A percentile compares a stretch with the other conserved stretches of the same genome.
Conservation (phyloP, 2,888 invertebrate species). For the Scaptomyza caliginosa region DNA sequence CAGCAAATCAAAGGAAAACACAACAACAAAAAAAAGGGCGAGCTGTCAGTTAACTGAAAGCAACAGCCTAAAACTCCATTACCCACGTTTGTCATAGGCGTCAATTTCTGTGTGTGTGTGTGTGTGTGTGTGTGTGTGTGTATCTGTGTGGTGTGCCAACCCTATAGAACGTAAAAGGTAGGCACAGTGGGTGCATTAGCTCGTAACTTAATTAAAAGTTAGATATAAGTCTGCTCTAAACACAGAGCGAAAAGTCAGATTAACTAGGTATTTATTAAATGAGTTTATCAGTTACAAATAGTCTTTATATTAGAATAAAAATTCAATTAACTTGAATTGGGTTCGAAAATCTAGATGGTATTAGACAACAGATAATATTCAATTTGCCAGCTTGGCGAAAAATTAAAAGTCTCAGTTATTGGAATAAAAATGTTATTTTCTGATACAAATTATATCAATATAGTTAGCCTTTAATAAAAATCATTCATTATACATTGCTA, state of each 20-base stretch:
- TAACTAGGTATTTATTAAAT: no score
- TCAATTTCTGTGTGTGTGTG: neutral
- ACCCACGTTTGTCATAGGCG: conserved; percentile 44
- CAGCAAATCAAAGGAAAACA: conserved; percentile 33
- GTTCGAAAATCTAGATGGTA: no score
- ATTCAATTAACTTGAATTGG: no score
- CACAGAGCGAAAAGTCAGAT: no score
- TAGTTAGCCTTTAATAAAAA: neutral
- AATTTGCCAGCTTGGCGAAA: no score
- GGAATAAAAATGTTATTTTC: neutral
- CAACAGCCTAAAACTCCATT: conserved; percentile 75
- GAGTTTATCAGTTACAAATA: no score
- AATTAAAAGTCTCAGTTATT: no score
- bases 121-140: conserved; percentile 7
- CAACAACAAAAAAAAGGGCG: conserved; percentile 10
- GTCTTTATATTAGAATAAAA: neutral
- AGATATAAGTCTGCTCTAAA: no score
- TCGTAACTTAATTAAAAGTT: neutral
- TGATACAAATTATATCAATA: no score
- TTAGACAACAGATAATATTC: no score
- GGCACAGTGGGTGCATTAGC: conserved; percentile 36
- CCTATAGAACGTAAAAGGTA: conserved; percentile 12
- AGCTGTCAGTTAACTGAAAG: conserved; percentile 60
- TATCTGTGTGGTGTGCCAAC: neutral
- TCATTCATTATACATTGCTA: neutral